Evolutionary conservation across 92 coral and sea anemone genomes (phyloP).

Genomic region (Paramuricea clavata): DNA sequence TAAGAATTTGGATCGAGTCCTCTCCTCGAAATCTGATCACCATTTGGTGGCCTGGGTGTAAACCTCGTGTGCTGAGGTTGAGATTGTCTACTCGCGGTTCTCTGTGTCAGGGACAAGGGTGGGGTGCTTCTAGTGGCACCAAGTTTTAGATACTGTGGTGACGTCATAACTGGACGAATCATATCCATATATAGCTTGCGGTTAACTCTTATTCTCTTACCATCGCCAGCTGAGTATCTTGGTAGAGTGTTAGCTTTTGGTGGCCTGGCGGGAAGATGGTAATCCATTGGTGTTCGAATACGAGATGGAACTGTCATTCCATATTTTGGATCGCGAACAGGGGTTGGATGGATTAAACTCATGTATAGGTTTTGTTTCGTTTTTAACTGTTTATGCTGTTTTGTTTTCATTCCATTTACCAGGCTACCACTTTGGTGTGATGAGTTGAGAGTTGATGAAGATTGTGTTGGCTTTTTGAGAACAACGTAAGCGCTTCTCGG

Average conservation of each 20-base stretch:
- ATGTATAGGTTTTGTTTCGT: constrained; percentile 92
- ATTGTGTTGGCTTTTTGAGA: constrained; percentile 32
- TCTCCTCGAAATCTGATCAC: constrained; percentile 3
- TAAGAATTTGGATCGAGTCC: constrained; percentile 22
- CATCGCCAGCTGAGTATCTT: constrained; percentile 56
- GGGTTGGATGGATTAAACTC: constrained; percentile 84
- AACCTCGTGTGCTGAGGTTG: constrained; percentile 19
- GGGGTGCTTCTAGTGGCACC: constrained; percentile 10
- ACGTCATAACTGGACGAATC: constrained; percentile 75
- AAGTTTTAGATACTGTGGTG: constrained; percentile 71
- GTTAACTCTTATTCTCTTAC: constrained; percentile 78
- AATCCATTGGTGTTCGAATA: constrained; percentile 5
- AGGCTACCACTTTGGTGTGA: constrained; percentile 14
- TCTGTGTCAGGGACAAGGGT: constrained; percentile 39
- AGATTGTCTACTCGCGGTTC: constrained; percentile 38
- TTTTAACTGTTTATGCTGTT: constrained; percentile 81
- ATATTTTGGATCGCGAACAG: neutral
- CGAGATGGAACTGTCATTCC: constrained; percentile 40
- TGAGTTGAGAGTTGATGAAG: constrained; percentile 22
- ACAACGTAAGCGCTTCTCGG: constrained; percentile 44
- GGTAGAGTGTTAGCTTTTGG: constrained; percentile 37
- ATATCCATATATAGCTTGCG: constrained; percentile 86
- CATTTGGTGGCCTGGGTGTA: constrained; percentile 46
- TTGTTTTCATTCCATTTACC: neutral
- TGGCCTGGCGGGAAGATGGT: neutral